Percentiles rank a stretch among this genome's conserved stretches.
phyloP scores from a whole-genome alignment of 2,797 vertebrate species.

The Cephalopachus bancanus region DNA sequence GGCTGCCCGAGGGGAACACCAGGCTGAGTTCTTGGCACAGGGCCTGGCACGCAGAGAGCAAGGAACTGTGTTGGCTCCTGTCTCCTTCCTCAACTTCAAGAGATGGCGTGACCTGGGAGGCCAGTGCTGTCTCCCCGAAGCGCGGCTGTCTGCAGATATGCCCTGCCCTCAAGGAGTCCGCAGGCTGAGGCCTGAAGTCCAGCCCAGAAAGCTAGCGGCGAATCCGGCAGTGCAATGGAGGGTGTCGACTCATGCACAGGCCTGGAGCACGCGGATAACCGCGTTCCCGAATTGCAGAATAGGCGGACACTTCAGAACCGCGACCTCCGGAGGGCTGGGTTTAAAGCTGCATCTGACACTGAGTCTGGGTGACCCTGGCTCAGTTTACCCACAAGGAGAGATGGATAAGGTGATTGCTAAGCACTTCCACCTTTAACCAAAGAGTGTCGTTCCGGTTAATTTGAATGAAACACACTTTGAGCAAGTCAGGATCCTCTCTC shows the following conservation, averaged over 20 bases:
- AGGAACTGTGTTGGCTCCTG: background rate
- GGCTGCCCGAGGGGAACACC: background rate
- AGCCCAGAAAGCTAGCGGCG: background rate
- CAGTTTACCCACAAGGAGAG: conserved; percentile 7
- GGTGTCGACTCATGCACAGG: background rate
- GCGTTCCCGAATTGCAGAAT: background rate
- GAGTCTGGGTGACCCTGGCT: background rate
- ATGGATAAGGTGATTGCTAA: background rate
- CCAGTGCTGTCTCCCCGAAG: background rate
- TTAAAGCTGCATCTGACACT: background rate
- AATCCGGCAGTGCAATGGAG: background rate
- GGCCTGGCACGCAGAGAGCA: background rate
- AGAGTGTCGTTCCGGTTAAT: background rate
- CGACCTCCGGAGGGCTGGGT: background rate
- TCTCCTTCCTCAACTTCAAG: conserved; percentile 21
- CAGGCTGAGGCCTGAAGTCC: background rate
- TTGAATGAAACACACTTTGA: conserved; percentile 42
- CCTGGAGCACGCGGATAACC: background rate
- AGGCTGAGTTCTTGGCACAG: background rate
- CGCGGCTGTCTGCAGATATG: background rate
- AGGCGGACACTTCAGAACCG: background rate
- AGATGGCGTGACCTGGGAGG: background rate
- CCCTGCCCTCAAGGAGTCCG: background rate
- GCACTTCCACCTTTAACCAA: conserved; percentile 17
- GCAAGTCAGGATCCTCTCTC: conserved; percentile 7